Conservation (phyloP, 2,888 invertebrate genomes). For the Ditula angustiorana region DNA sequence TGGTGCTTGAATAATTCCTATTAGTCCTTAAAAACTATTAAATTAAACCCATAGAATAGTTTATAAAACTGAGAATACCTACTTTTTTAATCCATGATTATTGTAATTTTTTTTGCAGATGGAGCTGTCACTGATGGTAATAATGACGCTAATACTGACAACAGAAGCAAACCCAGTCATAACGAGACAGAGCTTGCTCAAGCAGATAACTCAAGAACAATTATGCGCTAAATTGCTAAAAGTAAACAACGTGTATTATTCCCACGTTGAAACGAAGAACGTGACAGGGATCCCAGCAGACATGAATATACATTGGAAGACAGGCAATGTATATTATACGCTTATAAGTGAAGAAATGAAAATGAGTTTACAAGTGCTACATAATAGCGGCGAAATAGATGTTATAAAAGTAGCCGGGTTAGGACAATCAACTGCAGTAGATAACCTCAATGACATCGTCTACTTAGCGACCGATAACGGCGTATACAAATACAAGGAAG, state of each 20-base stretch:
- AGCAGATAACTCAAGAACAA: conserved; percentile 52
- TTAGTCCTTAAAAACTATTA: no score
- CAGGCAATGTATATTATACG: conserved; percentile 72
- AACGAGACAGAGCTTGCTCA: conserved; percentile 58
- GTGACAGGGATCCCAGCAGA: conserved; percentile 75
- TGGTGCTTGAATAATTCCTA: no score
- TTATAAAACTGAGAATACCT: no score
- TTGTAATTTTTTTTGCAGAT: conserved; percentile 58
- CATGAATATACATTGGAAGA: conserved; percentile 75
- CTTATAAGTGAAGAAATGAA: conserved; percentile 76
- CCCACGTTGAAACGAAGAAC: conserved; percentile 57
- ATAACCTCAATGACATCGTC: conserved; percentile 78
- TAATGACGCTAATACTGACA: conserved; percentile 51
- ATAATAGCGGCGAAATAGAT: conserved; percentile 64
- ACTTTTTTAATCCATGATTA: no score
- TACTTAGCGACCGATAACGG: conserved; percentile 80
- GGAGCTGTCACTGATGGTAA: conserved; percentile 49
- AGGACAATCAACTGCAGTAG: conserved; percentile 76
- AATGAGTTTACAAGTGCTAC: conserved; percentile 69
- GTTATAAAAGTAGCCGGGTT: conserved; percentile 71
- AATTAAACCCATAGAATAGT: no score
- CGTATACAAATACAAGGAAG: conserved; percentile 75
- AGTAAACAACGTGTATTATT: conserved; percentile 69
- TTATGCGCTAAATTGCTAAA: conserved; percentile 62
- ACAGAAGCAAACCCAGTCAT: conserved; percentile 59